Percentiles rank a stretch among this genome's conserved stretches.
These are phyloP conservation scores for Alethe castanea DNA, from an alignment of 2,113 vertebrate species.

Conservation along the genomic window DNA sequence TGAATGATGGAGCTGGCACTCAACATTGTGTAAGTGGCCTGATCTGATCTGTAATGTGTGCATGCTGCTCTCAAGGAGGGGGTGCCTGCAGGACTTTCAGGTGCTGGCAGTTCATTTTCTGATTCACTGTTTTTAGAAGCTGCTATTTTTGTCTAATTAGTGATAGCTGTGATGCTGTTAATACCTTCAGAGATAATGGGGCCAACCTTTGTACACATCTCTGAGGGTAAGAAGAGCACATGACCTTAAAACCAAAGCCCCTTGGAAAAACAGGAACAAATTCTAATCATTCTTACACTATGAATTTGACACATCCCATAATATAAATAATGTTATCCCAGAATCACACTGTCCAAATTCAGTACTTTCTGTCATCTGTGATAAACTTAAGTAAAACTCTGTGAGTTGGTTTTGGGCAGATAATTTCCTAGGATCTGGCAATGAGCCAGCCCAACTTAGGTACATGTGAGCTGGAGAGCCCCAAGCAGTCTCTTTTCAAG, in stretches of 20 bases:
- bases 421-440: background rate
- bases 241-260: background rate
- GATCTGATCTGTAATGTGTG: background rate
- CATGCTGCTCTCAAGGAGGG: background rate
- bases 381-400: background rate
- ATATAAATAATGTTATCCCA: background rate
- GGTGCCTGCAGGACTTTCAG: background rate
- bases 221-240: background rate
- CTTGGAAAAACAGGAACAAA: background rate
- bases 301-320: background rate
- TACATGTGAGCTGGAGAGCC: background rate
- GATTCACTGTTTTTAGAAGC: background rate
- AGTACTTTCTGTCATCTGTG: background rate
- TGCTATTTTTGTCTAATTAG: background rate
- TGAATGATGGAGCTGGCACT: constrained; percentile 22
- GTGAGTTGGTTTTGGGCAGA: background rate
- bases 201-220: background rate
- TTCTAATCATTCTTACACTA: background rate
- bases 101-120: background rate
- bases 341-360: background rate
- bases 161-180: background rate
- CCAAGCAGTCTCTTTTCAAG: background rate
- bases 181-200: background rate
- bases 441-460: background rate
- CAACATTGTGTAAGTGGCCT: background rate